These are phyloP conservation scores for Tachyglossus aculeatus DNA, from an alignment of 2,797 vertebrate genomes.

Conservation along the genomic window DNA sequence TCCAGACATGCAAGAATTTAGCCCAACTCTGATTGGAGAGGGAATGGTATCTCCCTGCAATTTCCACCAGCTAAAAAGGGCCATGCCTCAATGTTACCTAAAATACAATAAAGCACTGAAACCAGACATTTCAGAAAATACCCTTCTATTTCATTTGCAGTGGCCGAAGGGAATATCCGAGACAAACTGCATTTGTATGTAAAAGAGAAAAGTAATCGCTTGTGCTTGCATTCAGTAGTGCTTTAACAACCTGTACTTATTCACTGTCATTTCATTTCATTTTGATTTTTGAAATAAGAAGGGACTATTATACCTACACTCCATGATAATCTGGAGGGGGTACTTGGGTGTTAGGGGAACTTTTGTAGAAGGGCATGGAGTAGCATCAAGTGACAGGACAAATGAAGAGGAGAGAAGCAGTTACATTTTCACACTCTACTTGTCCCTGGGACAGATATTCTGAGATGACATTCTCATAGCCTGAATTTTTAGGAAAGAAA, in stretches of 20 bases:
- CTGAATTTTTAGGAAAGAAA: neutral
- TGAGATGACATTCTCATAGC: neutral
- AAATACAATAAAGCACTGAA: too few species aligned
- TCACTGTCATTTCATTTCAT: neutral
- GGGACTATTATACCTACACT: neutral
- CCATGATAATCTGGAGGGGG: too few species aligned
- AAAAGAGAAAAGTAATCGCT: neutral
- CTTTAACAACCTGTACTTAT: neutral
- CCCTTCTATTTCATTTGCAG: too few species aligned
- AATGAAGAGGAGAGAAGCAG: too few species aligned
- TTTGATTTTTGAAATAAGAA: neutral
- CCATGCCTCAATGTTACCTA: too few species aligned
- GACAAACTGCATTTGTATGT: neutral
- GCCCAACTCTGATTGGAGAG: too few species aligned
- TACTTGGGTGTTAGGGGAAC: neutral
- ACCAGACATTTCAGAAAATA: too few species aligned
- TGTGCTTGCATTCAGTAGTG: neutral
- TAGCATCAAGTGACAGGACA: neutral
- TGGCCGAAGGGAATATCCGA: neutral
- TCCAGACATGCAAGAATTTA: too few species aligned
- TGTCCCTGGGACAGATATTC: neutral
- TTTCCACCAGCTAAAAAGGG: too few species aligned
- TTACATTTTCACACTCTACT: too few species aligned
- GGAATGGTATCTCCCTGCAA: too few species aligned
- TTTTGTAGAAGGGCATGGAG: neutral